Evolutionary conservation across 2,888 invertebrate genomes (phyloP), one percentile per base, ranked within the genome.

Genomic region (Polyommatus icarus): DNA sequence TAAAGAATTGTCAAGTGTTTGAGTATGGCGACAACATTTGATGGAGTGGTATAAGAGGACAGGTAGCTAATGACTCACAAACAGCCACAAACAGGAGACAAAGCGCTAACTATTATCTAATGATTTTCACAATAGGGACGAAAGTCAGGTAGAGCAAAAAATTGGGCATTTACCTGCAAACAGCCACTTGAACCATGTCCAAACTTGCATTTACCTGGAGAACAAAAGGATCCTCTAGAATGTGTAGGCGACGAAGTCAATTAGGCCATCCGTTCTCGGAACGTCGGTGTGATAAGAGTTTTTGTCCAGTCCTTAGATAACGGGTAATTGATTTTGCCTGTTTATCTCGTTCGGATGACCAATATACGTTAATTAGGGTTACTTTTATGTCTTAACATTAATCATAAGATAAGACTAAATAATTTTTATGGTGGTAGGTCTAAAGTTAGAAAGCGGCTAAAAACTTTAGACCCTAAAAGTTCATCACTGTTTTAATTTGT

Each of bases 211-310:
- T 50, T 75, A 75, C 73, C 73, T 84, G 78, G 88, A 89, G 91
- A 91, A 93, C 92, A 93, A 93, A 90, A 91, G 91, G 90, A 29
- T 18, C 72, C 40, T n/a, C 72, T 77, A 77, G 73, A 87, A 88
- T 88, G 91, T 89, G 93, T 94, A 91, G 94, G 93, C 93, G 93
- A 91, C 89, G 86, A 89, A 90, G 92, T 93, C 93, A 93, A 93
- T 93, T 93, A 94, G 93, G 89, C 88, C 92, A 92, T 93, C 93
- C 93, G 92, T 94, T 94, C 93, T 93, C 86, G 91, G 93, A 94
- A 93, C 89, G 86, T 87, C 91, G 88, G 91, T 83, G 84, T 89
- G 92, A 92, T 92, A 93, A 93, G 89, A 87, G 84, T 87, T 86
- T 88, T 85, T 84, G 81, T 89, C 85, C 86, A 79, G 79, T 79